Percentiles rank a stretch among this genome's conserved stretches.
These are phyloP conservation scores for Apeltes quadracus DNA, from an alignment of 2,113 vertebrate species.

Conservation along the genomic window DNA sequence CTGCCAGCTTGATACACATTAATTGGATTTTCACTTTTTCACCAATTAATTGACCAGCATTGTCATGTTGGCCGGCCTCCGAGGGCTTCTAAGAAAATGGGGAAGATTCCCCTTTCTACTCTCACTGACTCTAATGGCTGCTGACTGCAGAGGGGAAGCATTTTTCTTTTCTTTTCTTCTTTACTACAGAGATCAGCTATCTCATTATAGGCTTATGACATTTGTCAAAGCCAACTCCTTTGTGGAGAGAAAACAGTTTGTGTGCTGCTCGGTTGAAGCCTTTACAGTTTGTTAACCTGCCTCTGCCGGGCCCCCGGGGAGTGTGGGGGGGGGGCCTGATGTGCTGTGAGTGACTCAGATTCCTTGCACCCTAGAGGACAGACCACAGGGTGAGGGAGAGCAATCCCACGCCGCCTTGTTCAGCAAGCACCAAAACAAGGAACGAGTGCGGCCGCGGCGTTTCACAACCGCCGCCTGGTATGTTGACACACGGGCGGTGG, in stretches of 20 bases:
- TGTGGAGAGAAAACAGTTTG: slow-evolving; percentile 90
- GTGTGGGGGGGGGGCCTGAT: slow-evolving; percentile 52
- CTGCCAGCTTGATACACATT: slow-evolving; percentile 88
- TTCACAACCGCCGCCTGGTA: slow-evolving; percentile 71
- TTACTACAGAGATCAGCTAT: slow-evolving; percentile 85
- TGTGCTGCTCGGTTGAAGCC: slow-evolving; percentile 89
- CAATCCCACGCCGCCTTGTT: slow-evolving; percentile 78
- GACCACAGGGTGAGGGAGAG: slow-evolving; percentile 73
- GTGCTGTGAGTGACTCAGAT: slow-evolving; percentile 72
- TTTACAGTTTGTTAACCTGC: slow-evolving; percentile 86
- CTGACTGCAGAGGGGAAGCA: slow-evolving; percentile 84
- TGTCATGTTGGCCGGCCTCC: slow-evolving; percentile 82
- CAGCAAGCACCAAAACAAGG: slow-evolving; percentile 75
- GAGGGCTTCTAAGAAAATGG: slow-evolving; percentile 79
- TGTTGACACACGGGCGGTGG: slow-evolving; percentile 70
- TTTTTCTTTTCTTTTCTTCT: slow-evolving; percentile 78
- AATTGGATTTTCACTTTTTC: slow-evolving; percentile 91
- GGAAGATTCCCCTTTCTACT: slow-evolving; percentile 77
- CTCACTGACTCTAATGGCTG: slow-evolving; percentile 80
- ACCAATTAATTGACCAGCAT: slow-evolving; percentile 87
- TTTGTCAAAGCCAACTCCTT: slow-evolving; percentile 89
- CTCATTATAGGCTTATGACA: slow-evolving; percentile 94
- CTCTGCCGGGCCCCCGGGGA: slow-evolving; percentile 70
- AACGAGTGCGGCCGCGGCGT: slow-evolving; percentile 61
- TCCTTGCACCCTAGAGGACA: slow-evolving; percentile 71